Evolutionary conservation across 2,113 vertebrate genomes (phyloP).

Genomic region (Leptosomus discolor): DNA sequence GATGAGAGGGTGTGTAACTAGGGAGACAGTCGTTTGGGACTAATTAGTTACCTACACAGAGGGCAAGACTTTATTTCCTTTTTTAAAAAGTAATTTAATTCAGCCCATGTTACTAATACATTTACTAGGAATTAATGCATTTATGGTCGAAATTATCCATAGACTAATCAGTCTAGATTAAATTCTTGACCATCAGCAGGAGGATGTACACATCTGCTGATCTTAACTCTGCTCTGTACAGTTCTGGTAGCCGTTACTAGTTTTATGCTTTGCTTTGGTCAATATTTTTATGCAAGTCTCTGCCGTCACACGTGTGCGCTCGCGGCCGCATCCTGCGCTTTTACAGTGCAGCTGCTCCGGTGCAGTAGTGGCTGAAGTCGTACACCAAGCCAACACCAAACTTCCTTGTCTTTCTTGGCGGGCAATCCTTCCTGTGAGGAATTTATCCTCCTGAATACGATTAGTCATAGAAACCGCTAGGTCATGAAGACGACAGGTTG

Average conservation of each 20-base stretch:
- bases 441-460: neutral
- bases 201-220: rapidly evolving
- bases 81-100: neutral
- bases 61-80: neutral
- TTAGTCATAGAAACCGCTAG: rapidly evolving
- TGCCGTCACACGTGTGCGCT: rapidly evolving
- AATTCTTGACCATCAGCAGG: neutral
- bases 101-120: neutral
- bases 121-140: neutral
- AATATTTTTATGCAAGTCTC: rapidly evolving
- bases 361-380: rapidly evolving
- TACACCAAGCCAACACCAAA: neutral
- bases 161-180: neutral
- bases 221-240: neutral
- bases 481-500: neutral
- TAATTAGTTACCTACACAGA: neutral
- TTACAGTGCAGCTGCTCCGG: rapidly evolving
- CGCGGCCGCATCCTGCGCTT: rapidly evolving
- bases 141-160: neutral
- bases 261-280: neutral
- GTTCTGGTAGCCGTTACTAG: neutral
- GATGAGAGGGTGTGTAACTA: neutral
- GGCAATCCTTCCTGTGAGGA: neutral
- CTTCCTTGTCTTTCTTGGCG: neutral
- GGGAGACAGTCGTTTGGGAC: neutral